Percentiles rank a stretch among this genome's conserved stretches.
These are phyloP conservation scores for Toxonevra muliebris DNA, from an alignment of 2,888 invertebrate genomes.

Conservation along the genomic window DNA sequence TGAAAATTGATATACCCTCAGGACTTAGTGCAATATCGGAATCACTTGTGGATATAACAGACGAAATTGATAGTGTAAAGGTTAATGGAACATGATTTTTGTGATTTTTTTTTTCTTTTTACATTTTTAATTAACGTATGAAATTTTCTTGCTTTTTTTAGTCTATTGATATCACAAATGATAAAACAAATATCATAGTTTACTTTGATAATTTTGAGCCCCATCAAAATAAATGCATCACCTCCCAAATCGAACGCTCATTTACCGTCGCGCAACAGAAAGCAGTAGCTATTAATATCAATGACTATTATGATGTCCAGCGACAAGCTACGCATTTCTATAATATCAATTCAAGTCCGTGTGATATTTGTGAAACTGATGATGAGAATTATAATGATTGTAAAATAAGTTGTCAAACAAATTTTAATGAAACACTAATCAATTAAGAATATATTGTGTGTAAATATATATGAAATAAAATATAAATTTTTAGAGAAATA, in stretches of 20 bases:
- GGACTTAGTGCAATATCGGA: conserved; percentile 71
- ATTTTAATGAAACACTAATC: too few species aligned
- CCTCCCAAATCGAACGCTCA: conserved; percentile 82
- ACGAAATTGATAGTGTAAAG: conserved; percentile 1
- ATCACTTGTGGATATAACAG: not conserved
- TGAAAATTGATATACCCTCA: conserved; percentile 86
- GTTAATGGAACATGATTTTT: not conserved
- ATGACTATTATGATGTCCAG: conserved; percentile 89
- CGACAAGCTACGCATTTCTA: conserved; percentile 57
- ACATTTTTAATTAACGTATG: not conserved
- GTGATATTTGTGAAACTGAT: too few species aligned
- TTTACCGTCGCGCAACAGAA: conserved; percentile 87
- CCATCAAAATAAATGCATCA: conserved; percentile 70
- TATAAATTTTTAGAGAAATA: too few species aligned
- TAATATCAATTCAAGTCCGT: conserved; percentile 1
- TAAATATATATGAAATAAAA: too few species aligned
- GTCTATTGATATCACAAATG: conserved; percentile 72
- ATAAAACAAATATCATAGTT: conserved; percentile 69
- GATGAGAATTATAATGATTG: too few species aligned
- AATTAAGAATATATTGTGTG: too few species aligned
- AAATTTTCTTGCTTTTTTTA: conserved; percentile 65
- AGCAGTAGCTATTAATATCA: conserved; percentile 84
- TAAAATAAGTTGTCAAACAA: too few species aligned
- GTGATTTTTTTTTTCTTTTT: not conserved
- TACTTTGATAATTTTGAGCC: conserved; percentile 73